Evolutionary conservation across 1,140 invertebrate species (phyloP).

Genomic region (Sinella curviseta): DNA sequence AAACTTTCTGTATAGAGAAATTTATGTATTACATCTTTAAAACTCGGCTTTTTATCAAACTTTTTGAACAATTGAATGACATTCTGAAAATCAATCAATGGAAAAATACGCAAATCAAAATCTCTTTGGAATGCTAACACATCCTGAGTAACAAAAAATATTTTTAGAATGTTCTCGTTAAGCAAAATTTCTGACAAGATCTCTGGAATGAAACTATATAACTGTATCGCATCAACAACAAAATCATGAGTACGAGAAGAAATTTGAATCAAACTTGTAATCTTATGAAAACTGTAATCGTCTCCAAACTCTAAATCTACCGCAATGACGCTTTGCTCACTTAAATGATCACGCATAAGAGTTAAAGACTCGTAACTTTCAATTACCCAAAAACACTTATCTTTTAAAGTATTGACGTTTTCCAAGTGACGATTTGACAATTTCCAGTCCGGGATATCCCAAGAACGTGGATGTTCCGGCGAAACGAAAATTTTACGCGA

Average conservation of each 20-base stretch:
- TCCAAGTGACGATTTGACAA: neutral
- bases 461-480: neutral
- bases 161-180: neutral
- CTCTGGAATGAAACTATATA: neutral
- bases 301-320: neutral
- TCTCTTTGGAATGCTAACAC: neutral
- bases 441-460: neutral
- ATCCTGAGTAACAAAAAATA: neutral
- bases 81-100: constrained; percentile 4
- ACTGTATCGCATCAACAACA: too few relatives aligned
- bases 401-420: neutral
- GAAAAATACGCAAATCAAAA: neutral
- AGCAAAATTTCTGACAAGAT: neutral
- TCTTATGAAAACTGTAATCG: neutral
- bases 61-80: neutral
- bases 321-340: neutral
- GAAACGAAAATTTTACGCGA: neutral
- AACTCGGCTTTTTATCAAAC: neutral
- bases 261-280: neutral
- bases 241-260: too few relatives aligned
- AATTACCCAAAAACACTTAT: neutral
- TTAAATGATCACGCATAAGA: neutral
- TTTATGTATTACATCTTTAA: neutral
- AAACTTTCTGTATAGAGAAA: neutral
- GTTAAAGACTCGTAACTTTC: neutral